Base-by-base conservation (phyloP, 2,113 vertebrate genomes). In the Rhea americana region DNA sequence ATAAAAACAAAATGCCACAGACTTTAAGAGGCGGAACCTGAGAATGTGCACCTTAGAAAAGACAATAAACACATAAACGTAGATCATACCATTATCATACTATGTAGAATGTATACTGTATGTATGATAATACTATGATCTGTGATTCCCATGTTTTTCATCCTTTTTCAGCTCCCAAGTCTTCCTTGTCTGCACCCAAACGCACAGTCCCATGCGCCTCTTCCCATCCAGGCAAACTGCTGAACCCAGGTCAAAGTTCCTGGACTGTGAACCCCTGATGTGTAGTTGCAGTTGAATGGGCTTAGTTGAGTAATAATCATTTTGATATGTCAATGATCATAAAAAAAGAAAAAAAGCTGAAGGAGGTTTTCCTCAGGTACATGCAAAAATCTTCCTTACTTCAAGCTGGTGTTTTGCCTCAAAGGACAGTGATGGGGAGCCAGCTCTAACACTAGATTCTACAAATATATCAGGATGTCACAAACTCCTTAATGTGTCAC, bases 401-500 rank as follows among this genome's bases (percentile, higher is more conserved):
- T 83, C 37, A 59, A 15, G 11, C 12, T 78, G 61, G 5, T 53
- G 26, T 14, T 50, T 17, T 26, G 35, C 50, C 35, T 82, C 48
- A 9, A 48, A 45, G 13, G 17, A 84, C 21, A 55, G 7, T 43
- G 62, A 47, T 2, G 75, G 43, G 65, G 43, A 3, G 2, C 48
- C 17, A 19, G 89, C 20, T 81, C 74, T 82, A 87, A 83, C 85
- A 74, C 74, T 48, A 93, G 74, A 71, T 93, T 93, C 93, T 68
- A 82, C n/a, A 93, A 89, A 95, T 61, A 56, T 48, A 21, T 62
- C 81, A 93, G 56, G 61, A 41, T 71, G 55, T 82, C 87, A 76
- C 82, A 94, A 96, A 96, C 53, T n/a, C 39, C 74, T 91, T 81
- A 61, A 1, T 67, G 74, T 91, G 74, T 84, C 61, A 37, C 58